Evolutionary conservation across 1,140 invertebrate genomes (phyloP).

Genomic region (Trichonephila clavipes): DNA sequence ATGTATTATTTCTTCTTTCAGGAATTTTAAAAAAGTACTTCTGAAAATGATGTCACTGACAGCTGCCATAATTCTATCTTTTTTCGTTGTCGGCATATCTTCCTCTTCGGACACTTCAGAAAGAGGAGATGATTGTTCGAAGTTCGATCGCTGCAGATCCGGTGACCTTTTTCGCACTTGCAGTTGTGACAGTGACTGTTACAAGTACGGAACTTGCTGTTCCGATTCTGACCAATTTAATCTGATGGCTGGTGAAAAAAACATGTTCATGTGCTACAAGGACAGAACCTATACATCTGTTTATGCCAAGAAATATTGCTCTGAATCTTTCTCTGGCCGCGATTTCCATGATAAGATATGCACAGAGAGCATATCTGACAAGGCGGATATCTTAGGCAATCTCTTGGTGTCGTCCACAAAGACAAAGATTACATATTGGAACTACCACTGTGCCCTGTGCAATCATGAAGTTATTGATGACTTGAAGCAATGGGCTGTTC

Average conservation of each 20-base stretch:
- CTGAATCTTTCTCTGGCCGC: not conserved
- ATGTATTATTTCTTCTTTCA: not conserved
- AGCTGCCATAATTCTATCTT: not conserved
- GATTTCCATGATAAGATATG: not conserved
- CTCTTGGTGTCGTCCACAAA: conserved; percentile 15
- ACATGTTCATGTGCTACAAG: not conserved
- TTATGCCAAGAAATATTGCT: conserved; percentile 15
- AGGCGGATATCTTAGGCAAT: not conserved
- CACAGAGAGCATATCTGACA: not conserved
- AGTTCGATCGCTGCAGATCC: not conserved
- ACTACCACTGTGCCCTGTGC: conserved; percentile 37
- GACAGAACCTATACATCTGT: not conserved
- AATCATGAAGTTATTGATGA: conserved; percentile 26
- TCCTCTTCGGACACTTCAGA: conserved; percentile 11
- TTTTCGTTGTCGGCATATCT: not conserved
- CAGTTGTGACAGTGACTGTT: conserved; percentile 33
- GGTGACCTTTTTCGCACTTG: conserved; percentile 12
- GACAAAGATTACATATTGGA: conserved; percentile 42
- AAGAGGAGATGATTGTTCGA: not conserved
- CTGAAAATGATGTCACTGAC: not conserved
- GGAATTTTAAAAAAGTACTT: not conserved
- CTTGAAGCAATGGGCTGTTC: conserved; percentile 25
- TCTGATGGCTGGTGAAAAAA: not conserved
- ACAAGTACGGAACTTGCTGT: conserved; percentile 51
- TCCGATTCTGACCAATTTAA: not conserved